Conservation (phyloP, 37 sponge, comb jelly and placozoan genomes). For the Mnemiopsis leidyi region DNA sequence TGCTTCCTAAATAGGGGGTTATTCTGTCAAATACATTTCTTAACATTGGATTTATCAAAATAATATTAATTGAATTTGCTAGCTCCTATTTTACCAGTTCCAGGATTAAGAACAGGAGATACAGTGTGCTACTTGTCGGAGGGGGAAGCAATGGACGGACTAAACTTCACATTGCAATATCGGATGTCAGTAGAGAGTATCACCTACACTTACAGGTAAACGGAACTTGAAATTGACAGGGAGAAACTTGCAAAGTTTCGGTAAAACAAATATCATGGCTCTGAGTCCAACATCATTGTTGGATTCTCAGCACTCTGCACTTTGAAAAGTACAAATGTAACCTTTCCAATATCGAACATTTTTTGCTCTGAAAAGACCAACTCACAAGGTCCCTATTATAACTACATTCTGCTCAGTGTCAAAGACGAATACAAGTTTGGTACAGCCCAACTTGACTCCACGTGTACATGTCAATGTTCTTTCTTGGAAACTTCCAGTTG, state of each 20-base stretch:
- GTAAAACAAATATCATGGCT: too few species aligned
- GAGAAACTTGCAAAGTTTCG: too few species aligned
- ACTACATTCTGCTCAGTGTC: not conserved
- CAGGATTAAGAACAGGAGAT: not conserved
- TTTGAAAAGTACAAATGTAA: too few species aligned
- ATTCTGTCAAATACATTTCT: too few species aligned
- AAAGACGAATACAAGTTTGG: constrained; percentile 6
- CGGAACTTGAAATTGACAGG: too few species aligned
- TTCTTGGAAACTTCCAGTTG: not conserved
- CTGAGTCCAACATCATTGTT: too few species aligned
- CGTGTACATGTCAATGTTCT: not conserved
- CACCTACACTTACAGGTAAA: not conserved
- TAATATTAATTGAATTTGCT: too few species aligned
- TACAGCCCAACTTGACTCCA: not conserved
- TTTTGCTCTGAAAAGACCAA: too few species aligned
- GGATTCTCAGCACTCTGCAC: too few species aligned
- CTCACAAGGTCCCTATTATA: too few species aligned
- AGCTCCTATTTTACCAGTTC: not conserved
- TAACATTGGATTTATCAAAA: too few species aligned
- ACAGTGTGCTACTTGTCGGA: not conserved
- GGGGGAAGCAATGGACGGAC: not conserved
- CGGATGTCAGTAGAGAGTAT: not conserved
- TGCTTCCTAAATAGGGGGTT: not conserved
- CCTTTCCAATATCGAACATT: too few species aligned
- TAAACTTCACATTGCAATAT: not conserved